Percentiles rank a stretch among this genome's conserved stretches.
Conservation (phyloP, 2,797 vertebrate species). For the Sebastes taczanowskii region DNA sequence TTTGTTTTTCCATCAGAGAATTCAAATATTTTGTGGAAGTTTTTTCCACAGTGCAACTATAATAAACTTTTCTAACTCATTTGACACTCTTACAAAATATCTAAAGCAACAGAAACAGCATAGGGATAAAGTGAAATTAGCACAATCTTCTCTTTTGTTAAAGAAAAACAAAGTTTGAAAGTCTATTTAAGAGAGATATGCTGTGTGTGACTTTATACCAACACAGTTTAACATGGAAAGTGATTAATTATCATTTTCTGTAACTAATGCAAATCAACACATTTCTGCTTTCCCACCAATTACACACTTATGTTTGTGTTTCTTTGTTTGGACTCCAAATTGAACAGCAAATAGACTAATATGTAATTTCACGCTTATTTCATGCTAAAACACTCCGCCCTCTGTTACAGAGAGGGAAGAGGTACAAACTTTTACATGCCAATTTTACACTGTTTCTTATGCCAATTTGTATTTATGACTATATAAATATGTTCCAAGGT, state of each 20-base stretch:
- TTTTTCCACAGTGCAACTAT: neutral
- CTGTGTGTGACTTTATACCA: neutral
- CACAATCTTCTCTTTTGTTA: neutral
- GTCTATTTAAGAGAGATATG: neutral
- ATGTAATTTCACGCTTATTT: constrained; percentile 25
- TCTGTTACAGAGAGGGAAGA: constrained; percentile 4
- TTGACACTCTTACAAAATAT: neutral
- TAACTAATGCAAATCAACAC: constrained; percentile 10
- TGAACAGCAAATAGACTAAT: neutral
- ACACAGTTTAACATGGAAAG: neutral
- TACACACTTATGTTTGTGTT: neutral
- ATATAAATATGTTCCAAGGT: neutral
- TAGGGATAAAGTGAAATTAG: neutral
- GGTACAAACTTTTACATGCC: neutral
- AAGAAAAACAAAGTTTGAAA: neutral
- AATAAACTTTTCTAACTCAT: neutral
- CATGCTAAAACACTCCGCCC: neutral
- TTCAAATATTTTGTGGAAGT: neutral
- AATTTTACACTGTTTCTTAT: neutral
- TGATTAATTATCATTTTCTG: neutral
- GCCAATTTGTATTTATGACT: neutral
- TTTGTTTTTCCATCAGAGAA: neutral
- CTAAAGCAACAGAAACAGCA: neutral
- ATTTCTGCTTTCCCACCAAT: neutral
- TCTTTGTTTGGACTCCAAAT: constrained; percentile 16